Evolutionary conservation across 2,113 vertebrate species (phyloP), one percentile per base, ranked within the genome.

Genomic region (Eublepharis macularius): DNA sequence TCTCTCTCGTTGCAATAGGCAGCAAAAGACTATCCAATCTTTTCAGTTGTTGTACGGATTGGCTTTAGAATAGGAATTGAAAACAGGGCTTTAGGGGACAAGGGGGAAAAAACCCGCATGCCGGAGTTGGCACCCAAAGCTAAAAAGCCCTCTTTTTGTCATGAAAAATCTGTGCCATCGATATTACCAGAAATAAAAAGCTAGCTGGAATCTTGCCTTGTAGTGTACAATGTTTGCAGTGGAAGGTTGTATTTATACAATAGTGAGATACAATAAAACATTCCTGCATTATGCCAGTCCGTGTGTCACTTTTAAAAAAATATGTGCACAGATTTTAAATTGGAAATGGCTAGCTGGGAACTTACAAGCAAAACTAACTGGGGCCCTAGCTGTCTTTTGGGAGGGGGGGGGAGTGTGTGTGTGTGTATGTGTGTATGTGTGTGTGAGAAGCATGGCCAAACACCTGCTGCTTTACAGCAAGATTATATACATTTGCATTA

Each of bases 401-500:
- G 66, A n/a, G 32, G 41, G 34, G 65, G 45, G 29, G 19, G 5
- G 19, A 21, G 54, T 3, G 12, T 21, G 29, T 1, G 34, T 21
- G 21, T 54, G 57, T 29, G 60, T 63, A 4, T 63, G 60, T 29
- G 60, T 26, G 6, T n/a, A n/a, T n/a, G n/a, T n/a, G n/a, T n/a
- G n/a, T n/a, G n/a, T n/a, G 73, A 88, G 90, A 92, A 90, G 91
- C 91, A 92, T 80, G 89, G 93, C 88, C 80, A 91, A 95, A 92
- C 95, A 96, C 94, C 95, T 96, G 95, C 95, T 94, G 93, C 92
- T 94, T 91, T 86, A 70, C 82, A 83, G 88, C 86, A 89, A 90
- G 94, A 94, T 93, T 94, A 93, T 94, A 90, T 76, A 74, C 85
- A 95, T 96, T 96, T 94, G 94, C 94, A 95, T 96, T 81, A 94